A percentile compares a stretch with the other conserved stretches of the same genome.
phyloP scores from a whole-genome alignment of 2,888 invertebrate genomes.

The Pristionchus japonicus region DNA sequence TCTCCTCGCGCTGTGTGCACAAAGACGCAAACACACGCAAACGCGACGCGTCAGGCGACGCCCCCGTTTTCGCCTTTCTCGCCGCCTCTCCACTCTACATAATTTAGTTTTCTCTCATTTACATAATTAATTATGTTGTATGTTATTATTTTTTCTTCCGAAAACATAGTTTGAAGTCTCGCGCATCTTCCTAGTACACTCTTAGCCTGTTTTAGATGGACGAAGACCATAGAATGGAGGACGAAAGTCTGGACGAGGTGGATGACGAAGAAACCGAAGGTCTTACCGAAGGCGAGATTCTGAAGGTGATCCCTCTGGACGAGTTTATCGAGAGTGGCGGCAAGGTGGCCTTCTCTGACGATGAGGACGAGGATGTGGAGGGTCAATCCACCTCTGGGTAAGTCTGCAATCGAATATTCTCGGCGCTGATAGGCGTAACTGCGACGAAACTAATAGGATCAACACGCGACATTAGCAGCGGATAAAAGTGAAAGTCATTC shows the following conservation, averaged over 20 bases:
- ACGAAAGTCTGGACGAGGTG: slow-evolving; percentile 49
- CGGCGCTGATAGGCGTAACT: neutral
- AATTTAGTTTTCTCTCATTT: slow-evolving; percentile 33
- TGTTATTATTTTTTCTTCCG: neutral
- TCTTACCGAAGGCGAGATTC: slow-evolving; percentile 51
- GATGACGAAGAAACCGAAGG: slow-evolving; percentile 44
- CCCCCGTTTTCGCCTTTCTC: slow-evolving; percentile 7
- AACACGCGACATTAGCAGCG: neutral
- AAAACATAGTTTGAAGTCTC: neutral
- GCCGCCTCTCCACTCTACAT: neutral
- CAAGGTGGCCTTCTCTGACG: slow-evolving; percentile 52
- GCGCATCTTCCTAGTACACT: neutral
- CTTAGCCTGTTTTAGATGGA: slow-evolving; percentile 47
- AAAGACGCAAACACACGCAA: slow-evolving; percentile 49
- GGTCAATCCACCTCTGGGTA: slow-evolving; percentile 62
- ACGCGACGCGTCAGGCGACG: slow-evolving; percentile 47
- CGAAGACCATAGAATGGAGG: slow-evolving; percentile 51
- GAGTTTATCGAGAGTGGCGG: slow-evolving; percentile 46
- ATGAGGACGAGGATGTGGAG: slow-evolving; percentile 59
- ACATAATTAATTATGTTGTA: neutral
- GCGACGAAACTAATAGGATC: slow-evolving; percentile 40
- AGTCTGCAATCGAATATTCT: slow-evolving; percentile 39
- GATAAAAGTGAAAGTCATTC: neutral
- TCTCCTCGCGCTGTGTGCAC: slow-evolving; percentile 36
- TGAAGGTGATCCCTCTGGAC: slow-evolving; percentile 49